Evolutionary conservation across 2,113 vertebrate genomes (phyloP).

Genomic region (Monarcha castaneiventris): DNA sequence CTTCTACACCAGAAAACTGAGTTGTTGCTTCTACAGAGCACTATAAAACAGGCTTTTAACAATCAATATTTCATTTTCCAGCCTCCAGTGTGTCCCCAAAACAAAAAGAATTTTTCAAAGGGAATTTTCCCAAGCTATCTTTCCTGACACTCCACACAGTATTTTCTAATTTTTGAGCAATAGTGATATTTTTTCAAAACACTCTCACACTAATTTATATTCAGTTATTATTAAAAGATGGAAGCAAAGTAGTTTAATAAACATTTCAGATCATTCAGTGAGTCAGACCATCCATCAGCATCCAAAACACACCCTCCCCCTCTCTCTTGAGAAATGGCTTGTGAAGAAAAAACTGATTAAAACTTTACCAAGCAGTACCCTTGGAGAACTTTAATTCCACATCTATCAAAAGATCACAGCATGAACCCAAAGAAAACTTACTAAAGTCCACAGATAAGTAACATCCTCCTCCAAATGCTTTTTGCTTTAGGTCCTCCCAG

Average conservation of each 20-base stretch:
- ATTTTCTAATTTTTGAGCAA: not conserved
- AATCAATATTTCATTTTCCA: not conserved
- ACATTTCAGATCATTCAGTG: not conserved
- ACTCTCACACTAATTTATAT: not conserved
- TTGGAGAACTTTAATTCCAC: not conserved
- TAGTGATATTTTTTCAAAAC: not conserved
- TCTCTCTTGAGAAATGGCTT: not conserved
- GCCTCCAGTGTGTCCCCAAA: accelerated
- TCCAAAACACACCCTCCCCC: not conserved
- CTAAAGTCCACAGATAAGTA: not conserved
- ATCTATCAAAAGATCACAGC: not conserved
- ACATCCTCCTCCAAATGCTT: not conserved
- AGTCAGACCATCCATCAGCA: not conserved
- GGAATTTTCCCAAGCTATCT: not conserved
- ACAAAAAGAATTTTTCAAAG: not conserved
- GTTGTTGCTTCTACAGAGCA: not conserved
- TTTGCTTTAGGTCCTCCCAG: not conserved
- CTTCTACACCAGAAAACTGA: not conserved
- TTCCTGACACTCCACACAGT: not conserved
- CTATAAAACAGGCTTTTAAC: not conserved
- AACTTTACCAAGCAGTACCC: not conserved
- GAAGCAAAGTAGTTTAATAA: not conserved
- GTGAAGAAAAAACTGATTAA: not conserved
- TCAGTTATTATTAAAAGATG: not conserved
- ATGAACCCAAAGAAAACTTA: not conserved